Percentiles rank a stretch among this genome's conserved stretches.
Evolutionary conservation across 1,140 invertebrate genomes (phyloP).

Genomic region (Drosophila bipectinata): DNA sequence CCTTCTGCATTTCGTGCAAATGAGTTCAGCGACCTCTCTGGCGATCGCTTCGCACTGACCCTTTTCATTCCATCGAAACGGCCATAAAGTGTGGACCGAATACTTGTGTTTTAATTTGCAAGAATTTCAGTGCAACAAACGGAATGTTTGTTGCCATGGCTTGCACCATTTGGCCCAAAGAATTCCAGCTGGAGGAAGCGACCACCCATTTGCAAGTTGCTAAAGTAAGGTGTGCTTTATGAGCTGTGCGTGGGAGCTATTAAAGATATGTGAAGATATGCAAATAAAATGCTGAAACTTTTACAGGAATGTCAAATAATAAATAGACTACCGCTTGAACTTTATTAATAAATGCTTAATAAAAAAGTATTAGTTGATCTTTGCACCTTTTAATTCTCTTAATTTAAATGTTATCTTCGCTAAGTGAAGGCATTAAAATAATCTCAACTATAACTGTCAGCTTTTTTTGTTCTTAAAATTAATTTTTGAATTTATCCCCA

Average conservation of each 20-base stretch:
- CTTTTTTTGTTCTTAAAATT: conserved; percentile 19
- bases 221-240: not conserved
- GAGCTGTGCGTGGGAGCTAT: not conserved
- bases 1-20: conserved; percentile 17
- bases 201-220: not conserved
- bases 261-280: not conserved
- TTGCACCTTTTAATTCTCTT: no score
- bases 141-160: conserved; percentile 1
- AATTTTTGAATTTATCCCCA: not conserved
- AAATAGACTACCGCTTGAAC: no score
- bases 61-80: not conserved
- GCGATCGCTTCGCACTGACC: not conserved
- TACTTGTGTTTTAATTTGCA: conserved; percentile 19
- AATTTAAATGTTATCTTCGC: not conserved
- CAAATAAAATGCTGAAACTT: not conserved
- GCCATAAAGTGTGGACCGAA: conserved; percentile 19
- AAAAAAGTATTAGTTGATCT: no score
- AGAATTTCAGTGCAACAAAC: conserved; percentile 14
- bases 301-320: no score
- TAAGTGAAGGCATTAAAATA: not conserved
- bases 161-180: conserved; percentile 9
- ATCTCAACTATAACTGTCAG: conserved; percentile 36
- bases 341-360: no score
- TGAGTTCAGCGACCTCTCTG: conserved; percentile 59
- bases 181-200: conserved; percentile 7